Evolutionary conservation across 2,113 vertebrate species (phyloP), one percentile per base, ranked within the genome.

Genomic region (Thamnophis sirtalis): DNA sequence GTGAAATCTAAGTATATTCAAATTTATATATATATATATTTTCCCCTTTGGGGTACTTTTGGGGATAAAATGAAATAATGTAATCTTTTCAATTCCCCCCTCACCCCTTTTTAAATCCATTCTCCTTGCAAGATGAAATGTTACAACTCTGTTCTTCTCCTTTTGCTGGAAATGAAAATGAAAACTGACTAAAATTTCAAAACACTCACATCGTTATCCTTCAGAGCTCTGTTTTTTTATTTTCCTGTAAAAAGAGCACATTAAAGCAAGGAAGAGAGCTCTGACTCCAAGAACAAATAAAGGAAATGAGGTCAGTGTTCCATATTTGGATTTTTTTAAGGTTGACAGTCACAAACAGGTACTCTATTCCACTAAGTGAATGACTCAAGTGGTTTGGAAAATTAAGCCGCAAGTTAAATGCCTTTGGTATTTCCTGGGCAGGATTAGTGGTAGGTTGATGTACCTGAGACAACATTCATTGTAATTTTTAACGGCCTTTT

Each of bases 371-470:
- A 89, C 50, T 93, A 53, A 93, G 5, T 89, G 89, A 89, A 1
- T 93, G 28, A 92, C 56, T 94, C 84, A 91, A 56, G 49, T 49
- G n/a, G 91, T 56, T 95, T 54, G 91, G 93, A 88, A 96, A 94
- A 84, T 63, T 2, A 87, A 93, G 28, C 50, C 85, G 0, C 38
- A 95, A 92, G 90, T 95, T 96, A 89, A 96, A 94, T 3, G 84
- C 93, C 56, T 50, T 73, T 95, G 93, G 56, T 93, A 95, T 95
- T 95, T 95, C 96, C 94, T 95, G 94, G 38, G 86, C 51, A 94
- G 80, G 88, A 86, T 90, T 4, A 0, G 8, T 9, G 90, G 48
- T 0, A 93, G 91, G 48, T 90, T 93, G 86, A 94, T 93, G 90
- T 80, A 68, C 87, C 1, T 92, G 95, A 33, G 56, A 73, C 95